phyloP scores from a whole-genome alignment of 2,888 invertebrate species.

The Netelia virgata region DNA sequence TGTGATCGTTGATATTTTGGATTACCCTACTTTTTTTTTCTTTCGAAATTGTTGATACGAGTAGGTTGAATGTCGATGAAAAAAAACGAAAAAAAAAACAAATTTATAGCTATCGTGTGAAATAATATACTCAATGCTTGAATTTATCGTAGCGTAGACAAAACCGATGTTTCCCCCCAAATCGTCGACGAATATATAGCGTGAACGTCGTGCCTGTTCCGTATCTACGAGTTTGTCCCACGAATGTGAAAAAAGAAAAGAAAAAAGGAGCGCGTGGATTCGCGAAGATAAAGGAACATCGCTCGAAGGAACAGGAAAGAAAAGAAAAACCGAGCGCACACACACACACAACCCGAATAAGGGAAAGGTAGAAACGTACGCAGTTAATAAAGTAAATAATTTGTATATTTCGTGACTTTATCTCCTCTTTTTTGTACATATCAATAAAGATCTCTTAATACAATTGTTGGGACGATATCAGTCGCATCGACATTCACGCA shows the following conservation, averaged over 20 bases:
- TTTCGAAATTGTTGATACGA: background rate
- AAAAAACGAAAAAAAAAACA: background rate
- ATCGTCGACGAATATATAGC: slow-evolving; percentile 11
- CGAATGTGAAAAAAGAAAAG: slow-evolving; percentile 3
- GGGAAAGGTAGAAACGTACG: slow-evolving; percentile 55
- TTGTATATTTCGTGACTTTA: slow-evolving; percentile 74
- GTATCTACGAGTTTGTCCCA: slow-evolving; percentile 5
- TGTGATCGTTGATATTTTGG: slow-evolving; percentile 34
- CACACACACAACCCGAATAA: too few species aligned
- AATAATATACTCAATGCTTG: slow-evolving; percentile 50
- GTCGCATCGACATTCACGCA: slow-evolving; percentile 32
- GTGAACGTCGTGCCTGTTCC: background rate
- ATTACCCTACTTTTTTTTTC: background rate
- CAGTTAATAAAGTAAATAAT: slow-evolving; percentile 74
- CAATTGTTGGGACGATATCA: slow-evolving; percentile 44
- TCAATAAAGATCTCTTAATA: slow-evolving; percentile 70
- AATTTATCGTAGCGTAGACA: slow-evolving; percentile 30
- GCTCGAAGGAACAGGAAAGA: slow-evolving; percentile 59
- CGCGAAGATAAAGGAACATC: background rate
- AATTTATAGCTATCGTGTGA: slow-evolving; percentile 48
- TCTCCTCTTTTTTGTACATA: slow-evolving; percentile 69
- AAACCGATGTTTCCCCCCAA: slow-evolving; percentile 23
- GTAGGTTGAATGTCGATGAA: background rate
- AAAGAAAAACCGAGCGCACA: slow-evolving; percentile 59
- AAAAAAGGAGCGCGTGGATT: background rate